Base-by-base conservation (phyloP, 2,797 vertebrate genomes). In the Rhadinocentrus ornatus region DNA sequence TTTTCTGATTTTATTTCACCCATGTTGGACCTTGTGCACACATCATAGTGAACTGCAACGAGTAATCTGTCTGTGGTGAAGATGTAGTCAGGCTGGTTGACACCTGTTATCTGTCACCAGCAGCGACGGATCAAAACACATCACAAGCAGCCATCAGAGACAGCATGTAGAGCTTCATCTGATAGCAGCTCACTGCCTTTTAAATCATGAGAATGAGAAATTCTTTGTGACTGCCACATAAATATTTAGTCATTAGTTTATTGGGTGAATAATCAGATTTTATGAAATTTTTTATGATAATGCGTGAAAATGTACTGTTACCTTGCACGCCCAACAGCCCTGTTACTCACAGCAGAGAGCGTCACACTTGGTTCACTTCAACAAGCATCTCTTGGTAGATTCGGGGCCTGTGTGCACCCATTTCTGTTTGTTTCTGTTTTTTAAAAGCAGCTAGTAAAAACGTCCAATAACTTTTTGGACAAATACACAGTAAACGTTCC, bases 91-190 rank as follows among this genome's bases (percentile, higher is more conserved):
- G 80, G 68, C 83, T 70, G 66, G 50, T 61, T 91, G 90, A 92
- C 88, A 88, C 76, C 71, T 34, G 75, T 90, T 90, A 93, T 94
- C 88, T 77, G 86, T 93, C 92, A 91, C 66, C 78, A 37, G 11
- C 73, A 35, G 75, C 75, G 89, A 91, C 91, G 74, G 84, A 87
- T 93, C 84, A 84, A 81, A 90, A 88, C 81, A 70, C 77, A 88
- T 92, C 83, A 69, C 82, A 55, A 32, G 62, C 88, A 80, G 84
- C 75, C 86, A 87, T 89, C 89, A 75, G 75, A 88, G 83, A 77
- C 88, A 60, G 71, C 87, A 66, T 89, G 90, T 92, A 90, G 89
- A 92, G 91, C 91, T 89, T 88, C 53, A 91, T 91, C 87, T 88
- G 87, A 91, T 90, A 86, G 75, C 73, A 37, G 1, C 22, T 59